Percentiles rank a stretch among this genome's conserved stretches.
phyloP scores from a whole-genome alignment of 2,888 invertebrate species.

The Sicus ferrugineus region DNA sequence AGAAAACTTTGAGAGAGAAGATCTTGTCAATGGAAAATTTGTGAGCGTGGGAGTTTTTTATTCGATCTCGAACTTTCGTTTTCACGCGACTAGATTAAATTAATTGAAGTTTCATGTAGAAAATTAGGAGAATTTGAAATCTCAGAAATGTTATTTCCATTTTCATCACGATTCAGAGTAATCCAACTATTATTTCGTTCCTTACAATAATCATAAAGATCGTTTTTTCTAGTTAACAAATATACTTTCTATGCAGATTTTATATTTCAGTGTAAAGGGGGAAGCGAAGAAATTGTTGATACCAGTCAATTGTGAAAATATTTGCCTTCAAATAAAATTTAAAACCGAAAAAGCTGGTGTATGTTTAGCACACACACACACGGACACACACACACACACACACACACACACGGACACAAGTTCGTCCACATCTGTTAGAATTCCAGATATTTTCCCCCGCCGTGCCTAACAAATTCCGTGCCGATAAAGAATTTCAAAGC shows the following conservation, averaged over 20 bases:
- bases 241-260: no score
- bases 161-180: no score
- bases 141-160: no score
- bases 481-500: slow-evolving; percentile 19
- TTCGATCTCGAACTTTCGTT: not conserved
- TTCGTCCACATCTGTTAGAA: slow-evolving; percentile 38
- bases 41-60: not conserved
- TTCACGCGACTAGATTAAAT: not conserved
- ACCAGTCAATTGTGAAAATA: slow-evolving; percentile 21
- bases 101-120: no score
- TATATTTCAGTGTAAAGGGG: no score
- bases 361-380: slow-evolving; percentile 12
- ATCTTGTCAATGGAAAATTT: no score
- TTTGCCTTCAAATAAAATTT: slow-evolving; percentile 30
- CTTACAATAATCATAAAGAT: no score
- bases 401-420: slow-evolving; percentile 19
- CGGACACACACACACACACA: slow-evolving; percentile 16
- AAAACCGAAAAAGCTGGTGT: slow-evolving; percentile 13
- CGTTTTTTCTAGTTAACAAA: no score
- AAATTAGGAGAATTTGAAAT: no score
- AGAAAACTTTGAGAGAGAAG: no score
- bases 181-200: no score
- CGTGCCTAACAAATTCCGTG: not conserved
- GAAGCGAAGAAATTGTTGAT: slow-evolving; percentile 31
- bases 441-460: slow-evolving; percentile 14